Base-by-base conservation (phyloP, 2,797 vertebrate genomes). In the Tragelaphus oryx region DNA sequence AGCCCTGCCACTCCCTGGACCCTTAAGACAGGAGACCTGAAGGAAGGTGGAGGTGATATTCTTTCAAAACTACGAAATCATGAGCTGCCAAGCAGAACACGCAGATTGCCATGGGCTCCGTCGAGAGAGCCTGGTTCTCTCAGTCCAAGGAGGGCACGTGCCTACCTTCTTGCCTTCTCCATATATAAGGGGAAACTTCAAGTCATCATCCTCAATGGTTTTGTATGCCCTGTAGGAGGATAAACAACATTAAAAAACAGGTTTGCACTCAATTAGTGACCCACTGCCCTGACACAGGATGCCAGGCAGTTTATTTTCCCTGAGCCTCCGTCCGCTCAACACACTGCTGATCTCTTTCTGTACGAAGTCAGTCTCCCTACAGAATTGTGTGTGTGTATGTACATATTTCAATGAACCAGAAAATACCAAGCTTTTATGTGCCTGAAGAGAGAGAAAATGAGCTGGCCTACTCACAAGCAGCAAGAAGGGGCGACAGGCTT, bases 141-240 rank as follows among this genome's bases (percentile, higher is more conserved):
- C 65, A 46, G 81, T 82, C 52, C 30, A 7, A 95, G 85, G 44
- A 93, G 91, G 6, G 93, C 55, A 92, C 0, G 0, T 30, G 91
- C 99, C 98, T 98, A 99, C 99, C 99, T 99, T 99, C 98, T 99
- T 99, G 95, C 99, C 99, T 98, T 99, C 99, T 98, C 99, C 99
- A 14, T 99, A 99, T 98, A 99, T 99, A 97, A 99, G 98, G 50
- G 99, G 99, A 98, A 99, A 99, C 98, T 99, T 99, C 97, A 99
- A 98, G 98, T 99, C 99, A 68, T 99, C 99, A n/a, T 99, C 99
- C 97, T 99, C 99, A 91, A 99, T 99, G 97, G 99, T 99, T 99
- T 99, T 99, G 98, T 99, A 99, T 4, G 99, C 99, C 99, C 99
- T 99, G 99, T 76, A 96, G 96, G 96, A 96, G 95, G 91, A 98